Conservation (phyloP, 2,113 vertebrate species). For the Chlorocebus sabaeus region DNA sequence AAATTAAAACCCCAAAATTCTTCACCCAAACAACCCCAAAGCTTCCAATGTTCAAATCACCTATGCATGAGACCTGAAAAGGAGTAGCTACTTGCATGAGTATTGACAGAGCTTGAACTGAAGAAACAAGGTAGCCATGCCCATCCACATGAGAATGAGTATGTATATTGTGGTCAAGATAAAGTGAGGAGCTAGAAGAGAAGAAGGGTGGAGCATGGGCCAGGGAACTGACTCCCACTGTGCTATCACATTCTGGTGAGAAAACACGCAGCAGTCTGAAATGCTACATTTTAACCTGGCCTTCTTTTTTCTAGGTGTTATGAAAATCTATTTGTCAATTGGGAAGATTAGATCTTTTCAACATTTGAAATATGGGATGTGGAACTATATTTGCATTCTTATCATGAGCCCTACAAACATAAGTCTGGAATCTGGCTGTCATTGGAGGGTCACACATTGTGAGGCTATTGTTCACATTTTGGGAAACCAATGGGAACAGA, state of each 20-base stretch:
- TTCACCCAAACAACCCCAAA: not conserved
- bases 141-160: accelerated
- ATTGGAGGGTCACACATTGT: not conserved
- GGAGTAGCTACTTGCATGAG: not conserved
- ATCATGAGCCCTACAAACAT: not conserved
- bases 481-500: not conserved
- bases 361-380: not conserved
- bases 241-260: too few relatives aligned
- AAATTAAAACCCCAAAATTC: not conserved
- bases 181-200: not conserved
- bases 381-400: not conserved
- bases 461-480: too few relatives aligned
- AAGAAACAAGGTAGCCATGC: accelerated
- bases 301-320: not conserved
- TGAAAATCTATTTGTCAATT: not conserved
- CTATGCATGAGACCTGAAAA: not conserved
- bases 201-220: not conserved
- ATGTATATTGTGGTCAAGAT: not conserved
- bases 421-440: not conserved
- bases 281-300: not conserved
- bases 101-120: not conserved
- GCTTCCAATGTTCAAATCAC: not conserved
- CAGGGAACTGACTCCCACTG: accelerated
- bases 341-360: not conserved
- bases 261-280: not conserved